Base-by-base conservation (phyloP, 2,888 invertebrate genomes). In the Hermaeophaga mercurialis region DNA sequence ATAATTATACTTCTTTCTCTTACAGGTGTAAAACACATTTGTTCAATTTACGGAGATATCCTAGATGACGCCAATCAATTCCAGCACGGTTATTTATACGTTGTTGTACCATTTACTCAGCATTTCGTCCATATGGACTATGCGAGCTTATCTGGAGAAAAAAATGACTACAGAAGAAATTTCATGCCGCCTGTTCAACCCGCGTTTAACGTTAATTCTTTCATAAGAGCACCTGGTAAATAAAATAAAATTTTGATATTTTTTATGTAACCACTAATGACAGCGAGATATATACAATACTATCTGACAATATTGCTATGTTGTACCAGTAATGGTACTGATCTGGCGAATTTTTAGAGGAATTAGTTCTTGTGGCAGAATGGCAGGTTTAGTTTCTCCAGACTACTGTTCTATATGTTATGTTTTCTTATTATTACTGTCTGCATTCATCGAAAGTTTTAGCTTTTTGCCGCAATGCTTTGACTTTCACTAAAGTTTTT, bases 11-110 rank as follows among this genome's bases (percentile, higher is more conserved):
- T n/a, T n/a, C n/a, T n/a, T n/a, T n/a, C n/a, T n/a, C n/a, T 18
- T 39, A 18, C n/a, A 39, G 39, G 24, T 14, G 43, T 43, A 24
- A 24, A 43, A 24, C 5, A 24, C 12, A 43, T 43, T 14, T 43
- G 43, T 15, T 12, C 43, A n/a, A 43, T 43, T 3, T 43, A 43
- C 8, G 43, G 43, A 7, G 43, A 43, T 14, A 9, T 24, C 11
- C 9, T 43, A 43, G 22, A 24, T 14, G 43, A 43, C 14, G 43
- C 24, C 14, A 43, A 12, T 5, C 24, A 43, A 43, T 43, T 43
- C 9, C 43, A 43, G 12, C 43, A 43, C 3, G 43, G 43, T 14
- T 43, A 43, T 24, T 43, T 43, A 26, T 43, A 43, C 14, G 43
- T 43, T 7, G 43, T 43, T 4, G 43, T 43, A 43, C 43, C 43